phyloP scores from a whole-genome alignment of 2,888 invertebrate genomes.

The Palloptera scutellata region DNA sequence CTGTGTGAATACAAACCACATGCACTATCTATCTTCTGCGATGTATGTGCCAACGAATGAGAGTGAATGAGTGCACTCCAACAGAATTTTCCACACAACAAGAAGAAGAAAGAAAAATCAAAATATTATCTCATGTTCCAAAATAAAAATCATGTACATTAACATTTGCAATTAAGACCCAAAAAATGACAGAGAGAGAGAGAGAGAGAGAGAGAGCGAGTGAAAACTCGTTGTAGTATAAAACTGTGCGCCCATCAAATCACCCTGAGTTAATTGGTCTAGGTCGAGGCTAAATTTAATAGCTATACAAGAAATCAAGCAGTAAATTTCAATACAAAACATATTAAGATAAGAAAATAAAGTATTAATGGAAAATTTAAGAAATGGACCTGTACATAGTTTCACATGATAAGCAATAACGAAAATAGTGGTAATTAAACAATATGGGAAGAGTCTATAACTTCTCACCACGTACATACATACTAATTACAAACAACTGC shows the following conservation, averaged over 20 bases:
- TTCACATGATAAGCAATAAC: too few relatives aligned
- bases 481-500: too few relatives aligned
- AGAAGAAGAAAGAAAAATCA: conserved; percentile 3
- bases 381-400: too few relatives aligned
- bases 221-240: conserved; percentile 24
- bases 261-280: conserved; percentile 61
- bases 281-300: conserved; percentile 53
- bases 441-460: too few relatives aligned
- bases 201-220: conserved; percentile 21
- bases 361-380: too few relatives aligned
- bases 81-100: conserved; percentile 11
- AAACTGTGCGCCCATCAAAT: conserved; percentile 51
- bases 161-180: too few relatives aligned
- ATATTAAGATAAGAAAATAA: too few relatives aligned
- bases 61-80: conserved; percentile 9
- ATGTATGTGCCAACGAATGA: not conserved
- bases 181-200: conserved; percentile 15
- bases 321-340: too few relatives aligned
- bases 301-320: conserved; percentile 6
- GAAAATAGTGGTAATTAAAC: too few relatives aligned
- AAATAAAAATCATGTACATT: not conserved
- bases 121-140: not conserved
- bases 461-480: too few relatives aligned
- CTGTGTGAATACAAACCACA: too few relatives aligned
- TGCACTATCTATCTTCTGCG: too few relatives aligned